These are phyloP conservation scores for Moxostoma hubbsi DNA, from an alignment of 2,797 vertebrate genomes.

Conservation along the genomic window DNA sequence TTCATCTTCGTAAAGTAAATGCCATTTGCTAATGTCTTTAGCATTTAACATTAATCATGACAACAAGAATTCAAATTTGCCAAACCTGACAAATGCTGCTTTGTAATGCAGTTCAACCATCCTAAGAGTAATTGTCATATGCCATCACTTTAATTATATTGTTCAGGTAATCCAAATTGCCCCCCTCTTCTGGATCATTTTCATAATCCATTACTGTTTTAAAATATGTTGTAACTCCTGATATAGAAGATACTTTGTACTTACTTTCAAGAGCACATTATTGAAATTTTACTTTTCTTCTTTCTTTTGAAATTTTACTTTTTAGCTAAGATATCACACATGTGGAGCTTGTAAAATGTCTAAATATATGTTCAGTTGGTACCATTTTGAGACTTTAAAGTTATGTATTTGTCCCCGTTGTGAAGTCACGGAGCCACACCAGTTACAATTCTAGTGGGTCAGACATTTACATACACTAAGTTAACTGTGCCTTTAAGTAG, in stretches of 20 bases:
- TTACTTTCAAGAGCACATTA: neutral
- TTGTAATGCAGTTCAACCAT: neutral
- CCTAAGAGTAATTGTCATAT: neutral
- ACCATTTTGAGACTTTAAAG: neutral
- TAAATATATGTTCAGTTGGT: neutral
- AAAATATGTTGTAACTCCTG: neutral
- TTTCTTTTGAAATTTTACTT: neutral
- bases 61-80: neutral
- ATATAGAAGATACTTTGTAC: neutral
- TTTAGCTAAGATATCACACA: neutral
- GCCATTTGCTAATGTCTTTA: slow-evolving; percentile 23
- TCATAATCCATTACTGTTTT: slow-evolving; percentile 17
- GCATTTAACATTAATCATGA: slow-evolving; percentile 35
- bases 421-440: no score
- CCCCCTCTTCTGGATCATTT: neutral
- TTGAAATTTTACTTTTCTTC: neutral
- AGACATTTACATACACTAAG: no score
- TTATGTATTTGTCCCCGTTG: no score
- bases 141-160: neutral
- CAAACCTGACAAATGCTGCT: neutral
- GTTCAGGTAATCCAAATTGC: neutral
- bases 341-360: neutral
- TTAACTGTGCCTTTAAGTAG: no score
- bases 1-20: slow-evolving; percentile 27
- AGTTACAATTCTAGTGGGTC: no score